Evolutionary conservation across 2,888 invertebrate genomes (phyloP).

Genomic region (Plebejus melissa): DNA sequence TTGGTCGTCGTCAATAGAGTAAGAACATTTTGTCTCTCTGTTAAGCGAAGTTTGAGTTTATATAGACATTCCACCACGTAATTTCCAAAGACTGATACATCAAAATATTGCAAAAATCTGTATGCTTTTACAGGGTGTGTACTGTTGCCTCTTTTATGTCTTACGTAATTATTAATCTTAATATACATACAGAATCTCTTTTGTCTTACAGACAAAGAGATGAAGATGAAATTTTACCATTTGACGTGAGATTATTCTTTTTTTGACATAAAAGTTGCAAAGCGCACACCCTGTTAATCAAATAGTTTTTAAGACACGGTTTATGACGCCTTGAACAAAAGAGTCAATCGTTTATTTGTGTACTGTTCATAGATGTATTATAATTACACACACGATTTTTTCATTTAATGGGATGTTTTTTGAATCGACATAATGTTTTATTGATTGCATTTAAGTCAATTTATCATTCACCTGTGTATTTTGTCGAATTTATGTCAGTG

Average conservation of each 20-base stretch:
- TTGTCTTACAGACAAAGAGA: neutral
- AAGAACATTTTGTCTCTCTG: slow-evolving; percentile 27
- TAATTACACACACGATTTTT: neutral
- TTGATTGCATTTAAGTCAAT: slow-evolving; percentile 27
- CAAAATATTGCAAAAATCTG: slow-evolving; percentile 37
- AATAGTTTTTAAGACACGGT: slow-evolving; percentile 37
- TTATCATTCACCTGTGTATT: slow-evolving; percentile 27
- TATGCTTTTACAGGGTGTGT: slow-evolving; percentile 38
- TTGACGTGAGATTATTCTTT: neutral
- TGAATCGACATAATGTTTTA: neutral
- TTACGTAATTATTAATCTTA: neutral
- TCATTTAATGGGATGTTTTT: slow-evolving; percentile 21
- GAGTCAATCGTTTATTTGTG: slow-evolving; percentile 35
- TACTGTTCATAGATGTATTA: slow-evolving; percentile 31
- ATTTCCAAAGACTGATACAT: slow-evolving; percentile 52
- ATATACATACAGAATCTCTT: neutral
- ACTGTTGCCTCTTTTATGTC: slow-evolving; percentile 31
- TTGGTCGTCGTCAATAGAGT: slow-evolving; percentile 6
- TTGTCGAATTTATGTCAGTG: slow-evolving; percentile 35
- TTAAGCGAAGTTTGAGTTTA: slow-evolving; percentile 37
- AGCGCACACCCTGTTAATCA: slow-evolving; percentile 36
- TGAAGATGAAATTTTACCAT: neutral
- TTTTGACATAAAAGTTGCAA: slow-evolving; percentile 17
- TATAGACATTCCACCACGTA: slow-evolving; percentile 47
- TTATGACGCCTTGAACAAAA: slow-evolving; percentile 37